phyloP scores from a whole-genome alignment of 2,797 vertebrate genomes.

The Danio jaintianensis region DNA sequence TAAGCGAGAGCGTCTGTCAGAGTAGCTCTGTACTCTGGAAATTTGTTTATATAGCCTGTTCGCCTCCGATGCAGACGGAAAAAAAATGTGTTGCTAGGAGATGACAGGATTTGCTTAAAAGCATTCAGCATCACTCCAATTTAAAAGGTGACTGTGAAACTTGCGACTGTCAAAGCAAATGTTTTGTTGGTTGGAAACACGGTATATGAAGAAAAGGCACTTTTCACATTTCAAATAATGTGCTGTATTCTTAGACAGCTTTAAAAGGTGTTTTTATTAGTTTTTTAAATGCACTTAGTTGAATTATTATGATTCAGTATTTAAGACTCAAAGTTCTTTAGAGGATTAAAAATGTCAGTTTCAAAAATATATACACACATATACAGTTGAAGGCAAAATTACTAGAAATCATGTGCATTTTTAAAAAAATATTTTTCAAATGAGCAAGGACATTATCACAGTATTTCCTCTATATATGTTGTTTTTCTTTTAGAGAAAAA shows the following conservation, averaged over 20 bases:
- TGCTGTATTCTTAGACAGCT: not conserved
- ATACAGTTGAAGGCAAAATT: too few relatives aligned
- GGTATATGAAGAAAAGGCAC: not conserved
- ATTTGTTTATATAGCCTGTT: constrained; percentile 47
- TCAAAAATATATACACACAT: too few relatives aligned
- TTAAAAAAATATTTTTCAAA: too few relatives aligned
- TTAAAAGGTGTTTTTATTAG: not conserved
- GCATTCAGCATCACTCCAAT: constrained; percentile 32
- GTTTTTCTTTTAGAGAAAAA: too few relatives aligned
- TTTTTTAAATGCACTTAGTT: too few relatives aligned
- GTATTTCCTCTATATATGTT: too few relatives aligned
- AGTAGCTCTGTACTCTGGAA: constrained; percentile 32
- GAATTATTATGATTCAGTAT: too few relatives aligned
- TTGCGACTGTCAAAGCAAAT: constrained; percentile 7
- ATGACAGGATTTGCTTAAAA: constrained; percentile 47
- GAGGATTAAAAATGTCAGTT: too few relatives aligned
- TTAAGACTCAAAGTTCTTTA: too few relatives aligned
- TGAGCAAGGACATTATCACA: too few relatives aligned
- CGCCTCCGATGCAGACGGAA: constrained; percentile 3
- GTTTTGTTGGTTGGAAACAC: not conserved
- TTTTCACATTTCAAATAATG: constrained; percentile 13
- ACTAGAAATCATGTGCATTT: too few relatives aligned
- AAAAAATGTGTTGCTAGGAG: constrained; percentile 43
- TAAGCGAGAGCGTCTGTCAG: constrained; percentile 29
- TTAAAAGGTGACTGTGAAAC: constrained; percentile 38